Evolutionary conservation across 2,113 vertebrate species (phyloP).

Genomic region (Atherinomorus stipes): DNA sequence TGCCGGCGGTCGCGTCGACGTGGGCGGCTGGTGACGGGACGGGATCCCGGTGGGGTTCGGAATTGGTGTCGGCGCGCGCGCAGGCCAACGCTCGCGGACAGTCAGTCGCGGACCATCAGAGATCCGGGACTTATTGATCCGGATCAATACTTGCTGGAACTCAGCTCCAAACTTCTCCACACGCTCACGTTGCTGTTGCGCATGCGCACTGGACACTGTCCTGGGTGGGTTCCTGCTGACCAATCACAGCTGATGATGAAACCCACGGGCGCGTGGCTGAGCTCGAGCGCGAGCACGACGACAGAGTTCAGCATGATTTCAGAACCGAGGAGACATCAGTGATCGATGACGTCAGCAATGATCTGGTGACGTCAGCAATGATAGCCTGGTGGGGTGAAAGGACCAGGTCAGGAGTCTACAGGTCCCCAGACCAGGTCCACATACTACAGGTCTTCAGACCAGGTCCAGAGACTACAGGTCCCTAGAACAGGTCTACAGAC

Average conservation of each 20-base stretch:
- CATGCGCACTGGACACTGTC: conserved; percentile 26
- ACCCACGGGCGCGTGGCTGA: not conserved
- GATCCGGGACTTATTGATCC: too few relatives aligned
- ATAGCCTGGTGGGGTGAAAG: too few relatives aligned
- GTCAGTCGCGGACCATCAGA: too few relatives aligned
- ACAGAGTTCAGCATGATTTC: not conserved
- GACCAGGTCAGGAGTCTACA: too few relatives aligned
- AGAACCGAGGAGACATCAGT: not conserved
- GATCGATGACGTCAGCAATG: not conserved
- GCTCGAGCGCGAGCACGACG: conserved; percentile 11
- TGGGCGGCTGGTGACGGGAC: not conserved
- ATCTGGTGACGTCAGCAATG: too few relatives aligned
- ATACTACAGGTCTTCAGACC: too few relatives aligned
- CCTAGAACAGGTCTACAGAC: too few relatives aligned
- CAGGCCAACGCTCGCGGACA: too few relatives aligned
- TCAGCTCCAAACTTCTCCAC: not conserved
- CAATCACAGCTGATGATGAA: conserved; percentile 49
- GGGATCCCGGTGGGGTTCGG: not conserved
- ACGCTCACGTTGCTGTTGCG: not conserved
- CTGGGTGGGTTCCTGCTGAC: conserved; percentile 35
- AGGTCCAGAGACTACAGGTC: too few relatives aligned
- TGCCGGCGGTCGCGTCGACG: conserved; percentile 46
- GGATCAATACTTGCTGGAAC: too few relatives aligned
- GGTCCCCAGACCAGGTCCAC: too few relatives aligned
- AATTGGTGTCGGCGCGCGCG: not conserved